Percentiles rank a stretch among this genome's conserved stretches.
Evolutionary conservation across 2,113 vertebrate genomes (phyloP).

Genomic region (Apus apus): DNA sequence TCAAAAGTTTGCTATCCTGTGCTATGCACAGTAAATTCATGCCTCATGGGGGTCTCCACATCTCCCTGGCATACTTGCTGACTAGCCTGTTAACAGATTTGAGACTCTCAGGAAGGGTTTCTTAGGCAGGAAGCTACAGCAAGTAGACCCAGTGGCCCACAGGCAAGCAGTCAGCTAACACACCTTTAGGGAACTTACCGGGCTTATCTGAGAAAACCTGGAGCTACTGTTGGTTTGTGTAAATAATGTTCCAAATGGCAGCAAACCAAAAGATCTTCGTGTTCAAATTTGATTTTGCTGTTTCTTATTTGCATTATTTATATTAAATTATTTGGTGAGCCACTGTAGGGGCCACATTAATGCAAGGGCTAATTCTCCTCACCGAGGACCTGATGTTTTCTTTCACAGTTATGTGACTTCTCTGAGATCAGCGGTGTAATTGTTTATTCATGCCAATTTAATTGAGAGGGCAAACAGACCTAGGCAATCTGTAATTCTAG

Average conservation of each 20-base stretch:
- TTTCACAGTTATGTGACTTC: neutral
- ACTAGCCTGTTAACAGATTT: neutral
- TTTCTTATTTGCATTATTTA: conserved; percentile 3
- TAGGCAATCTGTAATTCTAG: neutral
- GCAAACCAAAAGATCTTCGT: neutral
- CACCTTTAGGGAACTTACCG: neutral
- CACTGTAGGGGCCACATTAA: neutral
- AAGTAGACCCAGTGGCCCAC: neutral
- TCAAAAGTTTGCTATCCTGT: neutral
- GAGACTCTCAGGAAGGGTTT: neutral
- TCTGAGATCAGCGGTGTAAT: neutral
- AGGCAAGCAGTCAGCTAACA: neutral
- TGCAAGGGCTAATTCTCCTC: neutral
- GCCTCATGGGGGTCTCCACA: neutral
- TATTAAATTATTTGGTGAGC: conserved; percentile 10
- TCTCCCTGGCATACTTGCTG: neutral
- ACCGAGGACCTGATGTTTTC: neutral
- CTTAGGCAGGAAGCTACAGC: neutral
- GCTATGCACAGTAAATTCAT: neutral
- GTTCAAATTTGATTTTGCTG: neutral
- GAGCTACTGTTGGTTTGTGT: neutral
- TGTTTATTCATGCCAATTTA: conserved; percentile 7
- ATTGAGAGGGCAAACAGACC: neutral
- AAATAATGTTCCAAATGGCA: conserved; percentile 5
- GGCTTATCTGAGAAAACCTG: neutral